Evolutionary conservation across 2,888 invertebrate species (phyloP).

Genomic region (Sinelater perroti): DNA sequence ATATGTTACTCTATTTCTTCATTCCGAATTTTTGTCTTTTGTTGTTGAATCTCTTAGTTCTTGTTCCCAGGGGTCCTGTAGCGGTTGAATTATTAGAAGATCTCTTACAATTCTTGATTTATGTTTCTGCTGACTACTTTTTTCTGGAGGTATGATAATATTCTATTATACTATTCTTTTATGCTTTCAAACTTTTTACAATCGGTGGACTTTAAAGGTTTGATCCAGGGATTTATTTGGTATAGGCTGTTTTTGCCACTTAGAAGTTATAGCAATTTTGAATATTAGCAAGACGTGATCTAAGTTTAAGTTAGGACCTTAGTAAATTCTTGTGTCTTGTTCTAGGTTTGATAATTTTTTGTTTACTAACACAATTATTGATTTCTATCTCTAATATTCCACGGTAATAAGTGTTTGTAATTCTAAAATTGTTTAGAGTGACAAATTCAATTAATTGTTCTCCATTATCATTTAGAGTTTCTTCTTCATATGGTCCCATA

Average conservation of each 20-base stretch:
- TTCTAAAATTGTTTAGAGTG: not conserved
- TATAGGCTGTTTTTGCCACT: not conserved
- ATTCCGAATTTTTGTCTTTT: not conserved
- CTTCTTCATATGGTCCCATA: not conserved
- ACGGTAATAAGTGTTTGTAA: not conserved
- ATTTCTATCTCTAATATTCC: too few relatives aligned
- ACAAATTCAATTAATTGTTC: not conserved
- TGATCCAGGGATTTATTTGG: not conserved
- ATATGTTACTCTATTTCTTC: not conserved
- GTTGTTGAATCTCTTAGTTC: not conserved
- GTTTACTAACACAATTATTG: conserved; percentile 1
- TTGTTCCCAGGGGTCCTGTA: not conserved
- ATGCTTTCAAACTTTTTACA: not conserved
- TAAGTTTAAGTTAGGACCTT: not conserved
- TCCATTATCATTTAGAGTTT: conserved; percentile 3
- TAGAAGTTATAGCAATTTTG: not conserved
- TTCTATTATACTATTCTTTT: not conserved
- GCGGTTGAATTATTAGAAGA: not conserved
- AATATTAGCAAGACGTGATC: conserved; percentile 1
- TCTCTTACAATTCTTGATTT: conserved; percentile 1
- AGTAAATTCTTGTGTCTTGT: not conserved
- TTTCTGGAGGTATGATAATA: not conserved
- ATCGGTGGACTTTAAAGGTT: not conserved
- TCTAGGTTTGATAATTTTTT: conserved; percentile 3
- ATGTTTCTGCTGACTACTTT: conserved; percentile 4